phyloP scores from a whole-genome alignment of 2,113 vertebrate species.

The Syngnathus typhle region DNA sequence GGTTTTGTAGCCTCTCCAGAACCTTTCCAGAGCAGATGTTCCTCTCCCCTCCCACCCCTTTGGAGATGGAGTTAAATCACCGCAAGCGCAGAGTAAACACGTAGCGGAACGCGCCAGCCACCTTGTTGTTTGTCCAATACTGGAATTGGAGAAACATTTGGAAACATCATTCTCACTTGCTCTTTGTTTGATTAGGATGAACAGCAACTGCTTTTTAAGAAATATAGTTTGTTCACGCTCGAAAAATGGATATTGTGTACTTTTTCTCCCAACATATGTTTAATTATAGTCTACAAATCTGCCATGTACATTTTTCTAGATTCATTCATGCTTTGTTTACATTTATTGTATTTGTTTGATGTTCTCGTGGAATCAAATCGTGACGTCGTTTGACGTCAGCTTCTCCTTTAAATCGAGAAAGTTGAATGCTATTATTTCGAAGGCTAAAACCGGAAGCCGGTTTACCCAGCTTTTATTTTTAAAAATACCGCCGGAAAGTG shows the following conservation, averaged over 20 bases:
- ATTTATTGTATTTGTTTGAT: neutral
- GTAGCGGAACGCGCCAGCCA: neutral
- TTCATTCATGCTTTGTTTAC: neutral
- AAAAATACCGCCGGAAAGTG: conserved; percentile 21
- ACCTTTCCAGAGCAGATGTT: conserved; percentile 82
- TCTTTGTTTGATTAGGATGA: neutral
- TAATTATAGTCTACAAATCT: no score
- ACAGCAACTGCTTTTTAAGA: neutral
- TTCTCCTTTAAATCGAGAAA: neutral
- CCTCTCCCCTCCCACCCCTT: conserved; percentile 70
- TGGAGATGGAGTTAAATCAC: conserved; percentile 71
- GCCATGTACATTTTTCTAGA: neutral
- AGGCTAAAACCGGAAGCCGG: neutral
- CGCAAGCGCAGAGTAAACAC: neutral
- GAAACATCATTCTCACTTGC: neutral
- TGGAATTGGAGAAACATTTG: neutral
- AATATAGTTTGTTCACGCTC: no score
- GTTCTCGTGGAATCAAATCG: neutral
- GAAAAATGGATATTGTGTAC: no score
- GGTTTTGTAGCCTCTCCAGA: conserved; percentile 81
- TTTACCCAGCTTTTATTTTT: conserved; percentile 39
- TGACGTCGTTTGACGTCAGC: neutral
- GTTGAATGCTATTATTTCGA: neutral
- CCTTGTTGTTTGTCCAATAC: neutral
- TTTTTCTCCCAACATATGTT: no score